Percentiles rank a stretch among this genome's conserved stretches.
Conservation (phyloP, 1,140 invertebrate species). For the Habropoda laboriosa region DNA sequence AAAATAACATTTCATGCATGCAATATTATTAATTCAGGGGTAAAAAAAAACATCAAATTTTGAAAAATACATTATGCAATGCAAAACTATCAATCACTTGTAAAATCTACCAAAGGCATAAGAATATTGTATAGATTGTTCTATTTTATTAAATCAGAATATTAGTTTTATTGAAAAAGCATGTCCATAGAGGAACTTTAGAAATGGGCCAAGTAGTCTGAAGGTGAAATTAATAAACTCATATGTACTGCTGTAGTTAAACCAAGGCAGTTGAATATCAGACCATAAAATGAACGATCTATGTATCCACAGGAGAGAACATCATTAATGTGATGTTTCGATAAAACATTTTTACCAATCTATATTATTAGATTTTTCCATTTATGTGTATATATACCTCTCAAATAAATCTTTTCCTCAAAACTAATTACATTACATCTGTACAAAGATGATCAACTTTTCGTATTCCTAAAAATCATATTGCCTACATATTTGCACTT, state of each 20-base stretch:
- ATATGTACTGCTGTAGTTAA: neutral
- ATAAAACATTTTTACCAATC: too few relatives aligned
- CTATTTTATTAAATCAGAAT: neutral
- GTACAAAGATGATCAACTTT: too few relatives aligned
- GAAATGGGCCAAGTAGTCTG: neutral
- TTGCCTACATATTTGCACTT: too few relatives aligned
- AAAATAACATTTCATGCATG: too few relatives aligned
- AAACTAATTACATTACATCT: too few relatives aligned
- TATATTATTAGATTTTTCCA: too few relatives aligned
- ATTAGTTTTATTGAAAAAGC: neutral
- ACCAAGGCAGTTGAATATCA: conserved; percentile 17
- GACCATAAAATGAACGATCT: neutral
- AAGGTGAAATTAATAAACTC: conserved; percentile 41
- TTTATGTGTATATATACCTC: too few relatives aligned
- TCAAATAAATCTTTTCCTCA: too few relatives aligned
- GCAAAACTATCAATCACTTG: neutral
- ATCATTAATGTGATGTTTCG: too few relatives aligned
- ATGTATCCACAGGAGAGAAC: too few relatives aligned
- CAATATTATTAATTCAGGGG: neutral
- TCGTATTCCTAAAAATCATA: too few relatives aligned
- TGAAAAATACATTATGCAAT: neutral
- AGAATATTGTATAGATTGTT: neutral
- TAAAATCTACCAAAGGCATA: neutral
- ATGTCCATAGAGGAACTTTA: neutral
- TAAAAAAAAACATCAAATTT: neutral